Base-by-base conservation (phyloP, 2,113 vertebrate species). In the Paralichthys olivaceus region DNA sequence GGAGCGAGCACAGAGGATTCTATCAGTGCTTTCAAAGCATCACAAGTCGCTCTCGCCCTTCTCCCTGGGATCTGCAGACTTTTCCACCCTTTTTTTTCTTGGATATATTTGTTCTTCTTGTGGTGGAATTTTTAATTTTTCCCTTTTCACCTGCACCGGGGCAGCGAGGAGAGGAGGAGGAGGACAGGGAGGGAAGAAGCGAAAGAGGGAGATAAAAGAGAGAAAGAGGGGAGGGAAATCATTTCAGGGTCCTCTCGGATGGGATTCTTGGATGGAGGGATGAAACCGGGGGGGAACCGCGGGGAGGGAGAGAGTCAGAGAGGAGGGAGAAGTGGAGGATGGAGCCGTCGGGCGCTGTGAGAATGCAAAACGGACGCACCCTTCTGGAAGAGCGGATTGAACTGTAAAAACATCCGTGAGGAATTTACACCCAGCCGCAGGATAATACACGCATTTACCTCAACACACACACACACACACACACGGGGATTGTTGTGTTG, bases 341-440 rank as follows among this genome's bases (percentile, higher is more conserved):
- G 84, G 84, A 87, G 88, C 73, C 80, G 76, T 79, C 79, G 88
- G 85, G 76, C 69, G 84, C 80, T 82, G 84, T 81, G 75, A 90
- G 86, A 86, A 89, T 89, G 80, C 80, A 84, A 86, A 91, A 65
- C 86, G 87, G 90, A 91, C 90, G 88, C 91, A 93, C 88, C 91
- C 89, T 79, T 82, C 57, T 66, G 81, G 81, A 89, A 85, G 84
- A 84, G 43, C 5, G 79, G 81, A 57, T 61, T 85, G 74, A 89
- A 86, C 72, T 89, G 29, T 84, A 82, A 75, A 81, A 45, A 77
- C 40, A 34, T 15, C 67, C 80, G 37, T 3, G 37, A 40, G 87
- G 90, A 88, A 86, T 91, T 85, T 87, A 88, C 80, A 61, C 22
- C 49, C 76, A 72, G 40, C 59, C 43, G 32, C 60, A 75, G 91